These are phyloP conservation scores for Etheostoma spectabile DNA, from an alignment of 2,113 vertebrate species.

Conservation along the genomic window DNA sequence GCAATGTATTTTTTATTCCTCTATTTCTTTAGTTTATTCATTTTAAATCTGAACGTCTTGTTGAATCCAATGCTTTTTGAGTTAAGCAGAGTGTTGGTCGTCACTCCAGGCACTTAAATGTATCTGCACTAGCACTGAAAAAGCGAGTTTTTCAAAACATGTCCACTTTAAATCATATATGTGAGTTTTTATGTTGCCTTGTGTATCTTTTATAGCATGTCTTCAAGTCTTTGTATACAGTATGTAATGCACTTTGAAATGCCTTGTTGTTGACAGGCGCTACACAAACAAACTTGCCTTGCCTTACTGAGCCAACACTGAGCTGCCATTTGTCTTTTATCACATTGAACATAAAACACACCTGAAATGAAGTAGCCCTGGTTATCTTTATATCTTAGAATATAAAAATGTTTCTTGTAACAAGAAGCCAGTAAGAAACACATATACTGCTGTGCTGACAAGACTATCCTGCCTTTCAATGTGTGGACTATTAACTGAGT, in stretches of 20 bases:
- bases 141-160: background rate
- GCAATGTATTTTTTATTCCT: too few relatives aligned
- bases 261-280: background rate
- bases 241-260: conserved; percentile 1
- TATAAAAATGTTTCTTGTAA: background rate
- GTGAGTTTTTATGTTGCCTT: too few relatives aligned
- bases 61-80: too few relatives aligned
- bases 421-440: background rate
- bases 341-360: background rate
- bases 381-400: background rate
- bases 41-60: too few relatives aligned
- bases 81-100: background rate
- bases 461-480: background rate
- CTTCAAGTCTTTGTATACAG: background rate
- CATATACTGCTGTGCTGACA: background rate
- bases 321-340: background rate
- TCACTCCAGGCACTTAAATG: background rate
- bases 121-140: background rate
- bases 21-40: too few relatives aligned
- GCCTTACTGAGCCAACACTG: background rate
- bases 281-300: background rate
- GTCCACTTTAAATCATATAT: background rate
- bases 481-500: background rate
- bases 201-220: too few relatives aligned
- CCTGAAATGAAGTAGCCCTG: background rate